Conservation (phyloP, 2,797 vertebrate genomes). For the Loriculus beryllinus region DNA sequence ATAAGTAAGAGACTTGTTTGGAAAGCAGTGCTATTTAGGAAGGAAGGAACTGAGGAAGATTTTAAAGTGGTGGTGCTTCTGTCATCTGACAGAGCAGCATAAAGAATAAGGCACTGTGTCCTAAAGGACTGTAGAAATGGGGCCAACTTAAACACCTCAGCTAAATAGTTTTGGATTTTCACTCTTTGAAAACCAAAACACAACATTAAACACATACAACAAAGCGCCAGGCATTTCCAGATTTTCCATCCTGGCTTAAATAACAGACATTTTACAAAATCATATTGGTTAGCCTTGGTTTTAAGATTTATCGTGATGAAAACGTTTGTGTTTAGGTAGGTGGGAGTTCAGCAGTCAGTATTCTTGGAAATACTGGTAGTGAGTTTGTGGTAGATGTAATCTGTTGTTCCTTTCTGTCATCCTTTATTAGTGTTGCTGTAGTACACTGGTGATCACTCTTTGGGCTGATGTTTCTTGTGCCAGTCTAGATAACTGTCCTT, state of each 20-base stretch:
- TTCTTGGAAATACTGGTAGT: neutral
- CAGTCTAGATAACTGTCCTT: neutral
- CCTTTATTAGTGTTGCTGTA: slow-evolving; percentile 10
- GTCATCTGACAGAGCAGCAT: neutral
- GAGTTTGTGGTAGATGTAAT: neutral
- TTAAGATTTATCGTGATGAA: neutral
- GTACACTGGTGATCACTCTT: neutral
- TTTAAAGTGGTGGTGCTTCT: neutral
- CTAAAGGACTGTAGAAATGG: neutral
- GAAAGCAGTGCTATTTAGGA: neutral
- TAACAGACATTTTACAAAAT: neutral
- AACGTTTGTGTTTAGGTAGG: neutral
- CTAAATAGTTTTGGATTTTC: neutral
- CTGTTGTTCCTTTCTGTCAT: neutral
- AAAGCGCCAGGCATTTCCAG: neutral
- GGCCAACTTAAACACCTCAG: neutral
- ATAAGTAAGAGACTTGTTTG: neutral
- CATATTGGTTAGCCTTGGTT: neutral
- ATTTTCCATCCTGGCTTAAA: neutral
- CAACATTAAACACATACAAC: neutral
- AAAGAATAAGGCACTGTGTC: neutral
- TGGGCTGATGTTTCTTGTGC: neutral
- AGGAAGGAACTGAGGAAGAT: neutral
- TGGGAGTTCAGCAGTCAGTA: neutral
- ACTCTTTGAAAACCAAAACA: neutral